These are phyloP conservation scores for Poecilobothrus nobilitatus DNA, from an alignment of 2,888 invertebrate genomes.

Conservation along the genomic window DNA sequence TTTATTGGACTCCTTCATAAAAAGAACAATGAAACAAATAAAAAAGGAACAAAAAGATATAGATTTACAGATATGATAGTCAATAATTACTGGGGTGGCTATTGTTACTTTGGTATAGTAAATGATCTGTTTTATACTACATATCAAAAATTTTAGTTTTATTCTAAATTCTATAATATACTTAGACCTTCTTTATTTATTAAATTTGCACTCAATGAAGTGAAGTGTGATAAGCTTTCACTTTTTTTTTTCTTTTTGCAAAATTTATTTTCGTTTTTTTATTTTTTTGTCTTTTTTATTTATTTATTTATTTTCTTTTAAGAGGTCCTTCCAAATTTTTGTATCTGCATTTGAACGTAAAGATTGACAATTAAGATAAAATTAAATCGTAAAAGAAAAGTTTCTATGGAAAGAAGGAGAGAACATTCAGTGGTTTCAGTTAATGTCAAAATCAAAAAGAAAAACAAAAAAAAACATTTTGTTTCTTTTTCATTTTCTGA, in stretches of 20 bases:
- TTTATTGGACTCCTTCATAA: neutral
- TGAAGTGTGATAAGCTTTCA: conserved; percentile 1
- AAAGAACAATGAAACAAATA: too few relatives aligned
- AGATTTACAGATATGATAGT: conserved; percentile 2
- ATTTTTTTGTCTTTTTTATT: neutral
- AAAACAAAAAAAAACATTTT: too few relatives aligned
- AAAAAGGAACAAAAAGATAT: neutral
- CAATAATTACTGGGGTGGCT: neutral
- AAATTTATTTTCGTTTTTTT: too few relatives aligned
- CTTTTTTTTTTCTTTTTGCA: neutral
- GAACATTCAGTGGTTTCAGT: too few relatives aligned
- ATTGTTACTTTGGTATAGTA: too few relatives aligned
- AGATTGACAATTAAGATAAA: conserved; percentile 1
- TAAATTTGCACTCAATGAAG: neutral
- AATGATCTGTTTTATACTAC: too few relatives aligned
- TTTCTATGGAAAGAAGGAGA: neutral
- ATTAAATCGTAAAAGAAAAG: neutral
- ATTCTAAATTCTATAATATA: too few relatives aligned
- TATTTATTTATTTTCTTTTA: neutral
- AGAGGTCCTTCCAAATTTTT: neutral
- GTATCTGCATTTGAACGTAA: neutral
- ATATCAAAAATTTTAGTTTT: too few relatives aligned
- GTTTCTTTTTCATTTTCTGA: too few relatives aligned
- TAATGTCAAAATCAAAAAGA: too few relatives aligned
- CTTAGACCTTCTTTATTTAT: neutral